A percentile compares a stretch with the other conserved stretches of the same genome.
Evolutionary conservation across 2,797 vertebrate species (phyloP).

Genomic region (Amphiprion clarkii): DNA sequence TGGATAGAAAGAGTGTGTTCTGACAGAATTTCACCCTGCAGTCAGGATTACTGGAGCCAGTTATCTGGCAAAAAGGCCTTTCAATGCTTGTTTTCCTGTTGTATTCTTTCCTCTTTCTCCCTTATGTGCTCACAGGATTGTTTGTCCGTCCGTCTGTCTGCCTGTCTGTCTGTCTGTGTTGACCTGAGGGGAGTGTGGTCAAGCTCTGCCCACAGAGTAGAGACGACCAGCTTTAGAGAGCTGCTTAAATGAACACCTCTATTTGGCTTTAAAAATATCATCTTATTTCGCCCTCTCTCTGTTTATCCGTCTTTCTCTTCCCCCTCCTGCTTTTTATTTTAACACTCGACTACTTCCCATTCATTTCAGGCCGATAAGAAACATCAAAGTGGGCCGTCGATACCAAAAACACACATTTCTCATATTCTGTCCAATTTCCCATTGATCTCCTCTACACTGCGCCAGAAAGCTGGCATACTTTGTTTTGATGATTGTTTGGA

Average conservation of each 20-base stretch:
- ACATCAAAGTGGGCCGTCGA: conserved; percentile 67
- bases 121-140: conserved; percentile 27
- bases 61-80: conserved; percentile 43
- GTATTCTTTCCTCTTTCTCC: conserved; percentile 13
- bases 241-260: conserved; percentile 57
- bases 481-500: conserved; percentile 69
- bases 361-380: conserved; percentile 62
- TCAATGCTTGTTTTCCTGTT: background rate
- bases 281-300: background rate
- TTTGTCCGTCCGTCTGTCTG: conserved; percentile 5
- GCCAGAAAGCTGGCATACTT: conserved; percentile 59
- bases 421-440: conserved; percentile 61
- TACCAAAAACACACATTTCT: conserved; percentile 57
- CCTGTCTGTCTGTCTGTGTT: conserved; percentile 28
- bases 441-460: conserved; percentile 47
- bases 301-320: background rate
- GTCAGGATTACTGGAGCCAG: conserved; percentile 51
- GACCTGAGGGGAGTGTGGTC: conserved; percentile 25
- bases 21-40: conserved; percentile 48
- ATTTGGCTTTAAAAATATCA: conserved; percentile 54
- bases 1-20: conserved; percentile 30
- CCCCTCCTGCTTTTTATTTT: conserved; percentile 33
- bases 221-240: conserved; percentile 42
- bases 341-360: conserved; percentile 56
- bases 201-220: conserved; percentile 27